Conservation (phyloP, 2,797 vertebrate species). For the Tangara arthus region DNA sequence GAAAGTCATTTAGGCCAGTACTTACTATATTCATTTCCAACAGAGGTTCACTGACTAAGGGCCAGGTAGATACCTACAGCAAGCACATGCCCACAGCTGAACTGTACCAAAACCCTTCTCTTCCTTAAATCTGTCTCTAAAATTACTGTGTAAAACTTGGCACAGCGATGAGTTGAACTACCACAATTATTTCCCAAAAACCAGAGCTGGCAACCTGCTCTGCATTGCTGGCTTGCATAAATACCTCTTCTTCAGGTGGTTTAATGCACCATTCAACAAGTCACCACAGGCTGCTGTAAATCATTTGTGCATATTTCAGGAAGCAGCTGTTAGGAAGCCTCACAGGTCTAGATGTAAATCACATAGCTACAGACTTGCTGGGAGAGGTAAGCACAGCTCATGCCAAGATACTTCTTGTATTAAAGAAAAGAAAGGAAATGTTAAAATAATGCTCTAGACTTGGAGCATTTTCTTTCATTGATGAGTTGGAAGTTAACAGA, state of each 20-base stretch:
- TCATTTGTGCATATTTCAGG: neutral
- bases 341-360: neutral
- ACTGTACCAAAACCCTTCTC: neutral
- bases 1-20: neutral
- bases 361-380: neutral
- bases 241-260: neutral
- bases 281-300: neutral
- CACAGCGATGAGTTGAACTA: neutral
- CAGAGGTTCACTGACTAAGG: neutral
- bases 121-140: neutral
- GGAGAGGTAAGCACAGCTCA: neutral
- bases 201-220: neutral
- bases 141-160: neutral
- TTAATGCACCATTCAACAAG: neutral
- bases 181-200: neutral
- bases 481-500: neutral
- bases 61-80: neutral
- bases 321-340: neutral
- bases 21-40: neutral
- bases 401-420: neutral
- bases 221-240: neutral
- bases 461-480: neutral
- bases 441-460: neutral
- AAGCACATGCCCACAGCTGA: neutral
- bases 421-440: neutral